Evolutionary conservation across 2,797 vertebrate species (phyloP), one percentile per base, ranked within the genome.

Genomic region (Nasua narica): DNA sequence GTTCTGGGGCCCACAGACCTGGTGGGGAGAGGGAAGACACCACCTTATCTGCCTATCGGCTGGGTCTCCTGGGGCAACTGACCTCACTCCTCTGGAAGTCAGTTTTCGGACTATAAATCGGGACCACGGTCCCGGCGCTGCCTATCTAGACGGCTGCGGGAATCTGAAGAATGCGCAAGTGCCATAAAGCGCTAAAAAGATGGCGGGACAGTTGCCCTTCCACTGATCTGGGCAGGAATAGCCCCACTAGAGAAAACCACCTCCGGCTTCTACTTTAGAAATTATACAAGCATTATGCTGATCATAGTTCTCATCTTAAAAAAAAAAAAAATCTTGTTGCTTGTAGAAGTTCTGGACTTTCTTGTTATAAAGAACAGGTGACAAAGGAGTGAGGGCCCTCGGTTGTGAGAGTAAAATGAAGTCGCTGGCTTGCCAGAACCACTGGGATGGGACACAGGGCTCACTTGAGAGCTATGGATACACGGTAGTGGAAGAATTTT

Each of bases 71-170:
- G n/a, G 76, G 76, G 79, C 77, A 5, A 52, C 56, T 54, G 96
- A 91, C 56, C 76, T 94, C 82, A 79, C 46, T 43, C 40, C 60
- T 83, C 62, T 76, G 96, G 96, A 93, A 91, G 76, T 92, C 37
- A 18, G 56, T n/a, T 58, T 87, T 70, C 7, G 12, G 40, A 52
- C 62, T 32, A 52, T 50, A 82, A 90, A 67, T 25, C 40, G 67
- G 40, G 74, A 96, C 96, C 83, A 14, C 62, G 67, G 60, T 43
- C 86, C 23, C 18, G 11, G 77, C 0, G 5, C 40, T 37, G 87
- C 70, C 91, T 90, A 52, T 70, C 87, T 76, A 13, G 15, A 40
- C 50, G 74, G 48, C 65, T 40, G 37, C 40, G 35, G 50, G 87
- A 88, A 95, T 90, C 70, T 15, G 27, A 78, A 87, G 88, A 96